Percentiles rank a stretch among this genome's conserved stretches.
phyloP scores from a whole-genome alignment of 2,113 vertebrate species.

The Panthera uncia region DNA sequence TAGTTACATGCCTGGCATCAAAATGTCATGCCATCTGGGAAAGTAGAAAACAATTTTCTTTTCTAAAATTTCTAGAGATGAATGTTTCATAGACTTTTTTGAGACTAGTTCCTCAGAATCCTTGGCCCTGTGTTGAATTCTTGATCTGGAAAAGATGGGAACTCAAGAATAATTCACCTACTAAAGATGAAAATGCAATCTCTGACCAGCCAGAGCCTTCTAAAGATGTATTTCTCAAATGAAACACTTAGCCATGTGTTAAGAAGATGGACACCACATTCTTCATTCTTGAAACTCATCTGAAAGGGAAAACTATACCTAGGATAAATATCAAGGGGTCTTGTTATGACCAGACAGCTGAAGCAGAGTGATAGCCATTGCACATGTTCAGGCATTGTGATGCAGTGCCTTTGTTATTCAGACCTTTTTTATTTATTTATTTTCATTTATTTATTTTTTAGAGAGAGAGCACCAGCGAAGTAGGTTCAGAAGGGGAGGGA shows the following conservation, averaged over 20 bases:
- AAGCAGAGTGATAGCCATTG: background rate
- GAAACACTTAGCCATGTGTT: background rate
- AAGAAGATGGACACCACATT: background rate
- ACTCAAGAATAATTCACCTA: background rate
- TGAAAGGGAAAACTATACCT: background rate
- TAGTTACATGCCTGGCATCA: background rate
- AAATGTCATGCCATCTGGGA: background rate
- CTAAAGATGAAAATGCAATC: background rate
- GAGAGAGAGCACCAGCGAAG: too few relatives aligned
- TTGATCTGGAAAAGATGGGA: background rate
- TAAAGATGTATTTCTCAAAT: background rate
- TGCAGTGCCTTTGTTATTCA: background rate
- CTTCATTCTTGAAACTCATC: background rate
- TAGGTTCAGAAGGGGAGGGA: too few relatives aligned
- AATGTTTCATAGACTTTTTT: background rate
- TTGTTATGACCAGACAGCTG: background rate
- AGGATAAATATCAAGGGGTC: background rate
- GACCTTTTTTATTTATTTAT: background rate
- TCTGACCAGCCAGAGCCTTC: background rate
- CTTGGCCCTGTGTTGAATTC: background rate
- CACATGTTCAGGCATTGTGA: background rate
- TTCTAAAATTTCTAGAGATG: background rate
- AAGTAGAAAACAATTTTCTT: background rate
- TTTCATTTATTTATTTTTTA: too few relatives aligned
- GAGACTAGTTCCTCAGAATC: background rate